Conservation (phyloP, 2,888 invertebrate genomes). For the Hermaeophaga mercurialis region DNA sequence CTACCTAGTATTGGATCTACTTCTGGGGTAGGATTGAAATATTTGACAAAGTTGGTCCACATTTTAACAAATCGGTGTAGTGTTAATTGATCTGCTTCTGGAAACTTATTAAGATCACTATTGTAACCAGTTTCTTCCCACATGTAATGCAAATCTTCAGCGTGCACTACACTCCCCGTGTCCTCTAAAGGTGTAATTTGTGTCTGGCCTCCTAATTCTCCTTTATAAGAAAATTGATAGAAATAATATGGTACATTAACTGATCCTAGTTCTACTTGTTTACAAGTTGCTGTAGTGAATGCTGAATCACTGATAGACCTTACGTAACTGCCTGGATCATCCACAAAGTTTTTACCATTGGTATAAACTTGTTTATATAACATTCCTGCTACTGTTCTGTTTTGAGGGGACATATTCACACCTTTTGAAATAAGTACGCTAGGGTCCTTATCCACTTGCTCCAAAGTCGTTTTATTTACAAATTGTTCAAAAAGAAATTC, state of each 20-base stretch:
- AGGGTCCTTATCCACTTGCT: constrained; percentile 15
- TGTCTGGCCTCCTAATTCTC: constrained; percentile 15
- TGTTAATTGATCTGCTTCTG: constrained; percentile 7
- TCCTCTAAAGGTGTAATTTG: neutral
- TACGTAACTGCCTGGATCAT: constrained; percentile 15
- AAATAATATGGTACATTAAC: constrained; percentile 20
- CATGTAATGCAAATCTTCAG: constrained; percentile 9
- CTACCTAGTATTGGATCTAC: constrained; percentile 9
- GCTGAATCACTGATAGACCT: constrained; percentile 16
- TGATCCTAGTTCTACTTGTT: constrained; percentile 22
- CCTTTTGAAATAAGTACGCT: constrained; percentile 6
- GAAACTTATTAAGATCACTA: constrained; percentile 7
- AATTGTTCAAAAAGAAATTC: constrained; percentile 12
- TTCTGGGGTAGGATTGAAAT: constrained; percentile 20
- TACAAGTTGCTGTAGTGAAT: constrained; percentile 16
- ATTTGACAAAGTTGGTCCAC: constrained; percentile 9
- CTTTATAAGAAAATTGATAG: constrained; percentile 28
- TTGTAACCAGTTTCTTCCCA: neutral
- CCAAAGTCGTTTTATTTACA: neutral
- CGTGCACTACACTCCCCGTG: constrained; percentile 1
- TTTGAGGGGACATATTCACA: constrained; percentile 16
- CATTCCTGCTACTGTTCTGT: constrained; percentile 14
- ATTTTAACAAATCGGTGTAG: constrained; percentile 1
- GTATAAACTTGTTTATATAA: constrained; percentile 21
- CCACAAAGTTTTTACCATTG: constrained; percentile 7